These are phyloP conservation scores for Anoncus sp. DNA, from an alignment of 2,888 invertebrate species.

Conservation along the genomic window DNA sequence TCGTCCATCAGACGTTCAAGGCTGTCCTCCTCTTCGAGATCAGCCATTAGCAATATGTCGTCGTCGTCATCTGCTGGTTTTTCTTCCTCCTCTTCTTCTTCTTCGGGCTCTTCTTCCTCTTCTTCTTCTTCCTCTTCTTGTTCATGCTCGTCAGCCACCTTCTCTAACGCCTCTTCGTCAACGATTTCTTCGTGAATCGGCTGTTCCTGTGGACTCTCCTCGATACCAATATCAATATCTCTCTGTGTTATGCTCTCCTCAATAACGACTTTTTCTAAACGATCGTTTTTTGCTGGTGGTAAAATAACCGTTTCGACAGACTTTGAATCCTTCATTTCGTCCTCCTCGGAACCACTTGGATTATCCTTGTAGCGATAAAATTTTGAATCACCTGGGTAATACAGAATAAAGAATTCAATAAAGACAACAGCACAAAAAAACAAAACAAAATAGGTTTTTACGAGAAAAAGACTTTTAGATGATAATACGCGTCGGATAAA, in stretches of 20 bases:
- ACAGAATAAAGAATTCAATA: neutral
- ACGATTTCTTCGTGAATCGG: slow-evolving; percentile 36
- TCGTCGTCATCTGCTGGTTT: slow-evolving; percentile 77
- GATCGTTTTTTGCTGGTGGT: slow-evolving; percentile 46
- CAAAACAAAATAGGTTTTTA: too few relatives aligned
- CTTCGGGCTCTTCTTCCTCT: slow-evolving; percentile 68
- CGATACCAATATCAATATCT: slow-evolving; percentile 70
- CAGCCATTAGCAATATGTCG: slow-evolving; percentile 79
- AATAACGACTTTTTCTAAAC: slow-evolving; percentile 39
- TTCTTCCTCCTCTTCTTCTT: slow-evolving; percentile 67
- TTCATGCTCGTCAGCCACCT: slow-evolving; percentile 71
- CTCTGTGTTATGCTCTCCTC: slow-evolving; percentile 68
- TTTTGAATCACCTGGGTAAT: slow-evolving; percentile 79
- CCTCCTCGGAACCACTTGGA: slow-evolving; percentile 82
- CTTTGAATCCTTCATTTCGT: slow-evolving; percentile 68
- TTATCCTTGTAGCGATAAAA: slow-evolving; percentile 84
- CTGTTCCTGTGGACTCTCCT: slow-evolving; percentile 60
- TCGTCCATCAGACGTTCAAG: slow-evolving; percentile 85
- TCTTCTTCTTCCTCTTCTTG: slow-evolving; percentile 69
- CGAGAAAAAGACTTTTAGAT: too few relatives aligned
- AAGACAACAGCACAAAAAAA: too few relatives aligned
- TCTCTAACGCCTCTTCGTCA: slow-evolving; percentile 16
- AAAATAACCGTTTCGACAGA: slow-evolving; percentile 8
- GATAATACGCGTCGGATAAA: too few relatives aligned
- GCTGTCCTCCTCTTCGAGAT: slow-evolving; percentile 83